Base-by-base conservation (phyloP, 2,888 invertebrate species). In the Drosophila cognata region DNA sequence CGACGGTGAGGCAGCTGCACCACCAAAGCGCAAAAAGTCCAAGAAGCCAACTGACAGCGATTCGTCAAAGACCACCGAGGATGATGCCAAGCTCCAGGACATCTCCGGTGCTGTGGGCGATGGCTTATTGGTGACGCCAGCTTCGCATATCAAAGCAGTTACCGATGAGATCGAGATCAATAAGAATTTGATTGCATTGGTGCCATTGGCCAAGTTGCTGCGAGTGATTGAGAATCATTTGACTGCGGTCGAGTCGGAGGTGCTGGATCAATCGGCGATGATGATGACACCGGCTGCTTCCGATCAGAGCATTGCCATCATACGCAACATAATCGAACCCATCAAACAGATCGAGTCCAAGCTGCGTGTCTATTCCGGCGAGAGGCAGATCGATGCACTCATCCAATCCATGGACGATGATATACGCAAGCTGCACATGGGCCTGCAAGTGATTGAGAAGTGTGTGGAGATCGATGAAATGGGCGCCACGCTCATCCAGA, bases 281-380 rank as follows among this genome's bases (percentile, higher is more conserved):
- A 95, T 96, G 94, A 95, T 96, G 85, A 95, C 95, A 0, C 94
- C 95, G 13, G 94, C 95, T 31, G 95, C 96, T 4, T 95, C 95
- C 0, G 95, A 95, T 63, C 94, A 94, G 84, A 96, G 96, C 85
- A 94, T 96, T 72, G 95, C 95, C 91, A 95, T 96, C 35, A 94
- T 96, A 16, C 94, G 94, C 55, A 95, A 95, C 84, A 92, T 96
- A 33, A 93, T 94, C 11, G 94, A 95, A 41, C 96, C 96, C 0
- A 90, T 96, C 18, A 94, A 94, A 63, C 95, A 95, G 91, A 95
- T 96, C 46, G 94, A 95, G 80, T 95, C 94, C 51, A 95, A 95
- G 79, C 92, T 94, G 51, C 94, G 94, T 59, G 94, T 94, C 2
- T 94, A 94, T 46, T 94, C 94, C 53, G 93, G 93, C 0, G 93